Conservation (phyloP, 2,113 vertebrate genomes). For the Speoplatyrhinus poulsoni region DNA sequence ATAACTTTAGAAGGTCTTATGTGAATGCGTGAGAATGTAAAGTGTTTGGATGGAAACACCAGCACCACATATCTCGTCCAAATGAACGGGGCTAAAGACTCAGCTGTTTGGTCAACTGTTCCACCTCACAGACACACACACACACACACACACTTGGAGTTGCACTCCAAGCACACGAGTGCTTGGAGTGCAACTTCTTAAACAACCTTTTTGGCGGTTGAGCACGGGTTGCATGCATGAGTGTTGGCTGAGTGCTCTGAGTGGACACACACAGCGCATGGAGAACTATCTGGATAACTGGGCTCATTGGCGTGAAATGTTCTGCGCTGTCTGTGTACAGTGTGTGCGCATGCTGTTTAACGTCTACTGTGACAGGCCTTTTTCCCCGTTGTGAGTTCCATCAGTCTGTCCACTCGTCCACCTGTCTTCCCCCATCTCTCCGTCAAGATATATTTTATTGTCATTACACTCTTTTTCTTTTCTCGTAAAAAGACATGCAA, state of each 20-base stretch:
- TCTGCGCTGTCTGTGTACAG: slow-evolving; percentile 4
- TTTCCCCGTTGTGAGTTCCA: slow-evolving; percentile 36
- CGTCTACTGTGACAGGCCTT: slow-evolving; percentile 14
- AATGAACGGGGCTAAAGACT: no score
- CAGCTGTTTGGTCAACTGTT: no score
- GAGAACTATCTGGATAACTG: slow-evolving; percentile 24
- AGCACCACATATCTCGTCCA: no score
- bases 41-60: no score
- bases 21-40: background rate
- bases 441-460: slow-evolving; percentile 41
- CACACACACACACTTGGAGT: no score
- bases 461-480: slow-evolving; percentile 19
- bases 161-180: background rate
- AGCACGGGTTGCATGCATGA: background rate
- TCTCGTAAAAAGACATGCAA: slow-evolving; percentile 69
- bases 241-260: background rate
- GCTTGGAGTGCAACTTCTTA: background rate
- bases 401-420: slow-evolving; percentile 59
- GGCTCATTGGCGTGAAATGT: slow-evolving; percentile 31
- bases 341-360: background rate
- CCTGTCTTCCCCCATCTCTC: slow-evolving; percentile 42
- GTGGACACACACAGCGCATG: no score
- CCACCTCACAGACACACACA: no score
- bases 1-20: slow-evolving; percentile 4
- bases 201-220: background rate